Base-by-base conservation (phyloP, 92 coral and sea anemone species). In the Hydrozoanthus gracilis region DNA sequence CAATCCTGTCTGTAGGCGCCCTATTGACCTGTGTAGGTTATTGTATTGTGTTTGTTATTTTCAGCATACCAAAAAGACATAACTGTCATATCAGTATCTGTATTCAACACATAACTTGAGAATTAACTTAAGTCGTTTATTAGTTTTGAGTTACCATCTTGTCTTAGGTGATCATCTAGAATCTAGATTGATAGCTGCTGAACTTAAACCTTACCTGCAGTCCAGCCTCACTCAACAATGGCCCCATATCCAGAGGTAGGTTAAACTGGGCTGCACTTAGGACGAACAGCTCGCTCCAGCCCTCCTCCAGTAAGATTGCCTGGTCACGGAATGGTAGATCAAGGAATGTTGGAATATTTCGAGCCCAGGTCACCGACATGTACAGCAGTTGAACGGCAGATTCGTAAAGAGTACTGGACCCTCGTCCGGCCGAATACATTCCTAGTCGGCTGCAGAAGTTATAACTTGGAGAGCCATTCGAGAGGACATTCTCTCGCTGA, bases 361-460 rank as follows among this genome's bases (percentile, higher is more conserved):
- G 92, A 5, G 99, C 99, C 99, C 99, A 97, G 71, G 97, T 95
- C 79, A 97, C 99, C 7, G 99, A 97, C 98, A 93, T 97, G 90
- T 97, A 95, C 87, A 97, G 89, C 58, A 97, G 82, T 87, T 95
- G 99, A 2, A 97, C 95, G 58, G 99, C 96, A 8, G 99, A 95
- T 64, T 95, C 99, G 89, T 95, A 95, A 10, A 95, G 87, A 10
- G 94, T 73, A 56, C 89, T 85, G n/a, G 92, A 87, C 6, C 90
- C 86, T 13, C 11, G 74, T 3, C 85, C 85, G 2, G 74, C 14
- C 0, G 74, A 49, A 45, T 68, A 80, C 16, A 80, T 44, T 50
- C 73, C 60, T 10, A 62, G 60, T 48, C 75, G 60, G 10, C 72
- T 9, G 56, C 73, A 65, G 58, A 80, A 78, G 1, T 89, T 16